Evolutionary conservation across 2,113 vertebrate genomes (phyloP), one percentile per base, ranked within the genome.

Genomic region (Conger conger): DNA sequence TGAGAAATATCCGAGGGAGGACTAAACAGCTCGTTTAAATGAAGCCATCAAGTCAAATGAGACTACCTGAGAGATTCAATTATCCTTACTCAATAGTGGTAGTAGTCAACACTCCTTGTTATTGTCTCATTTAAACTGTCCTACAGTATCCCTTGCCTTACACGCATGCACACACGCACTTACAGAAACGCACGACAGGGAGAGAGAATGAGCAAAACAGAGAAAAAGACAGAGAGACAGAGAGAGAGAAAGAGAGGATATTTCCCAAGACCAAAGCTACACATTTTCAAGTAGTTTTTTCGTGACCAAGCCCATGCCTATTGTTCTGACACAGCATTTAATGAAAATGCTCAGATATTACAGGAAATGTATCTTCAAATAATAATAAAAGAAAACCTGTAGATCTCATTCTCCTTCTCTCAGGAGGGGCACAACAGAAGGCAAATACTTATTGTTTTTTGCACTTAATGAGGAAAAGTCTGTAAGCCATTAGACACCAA

Each of bases 381-480:
- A 20, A 37, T 53, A 78, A 84, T 63, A 83, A 33, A 73, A 76
- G 33, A 8, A 54, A 83, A 83, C 42, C 30, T 35, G 73, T 36
- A 57, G 33, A 11, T 57, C 57, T 63, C 77, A 68, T 42, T 60
- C 57, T 63, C 77, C 42, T 42, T 60, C 53, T 80, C 83, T 84
- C 77, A 17, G 23, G 76, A 80, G 83, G 54, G 27, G 36, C 77
- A 84, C 40, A 40, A 63, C 50, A 35, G 20, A 77, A 42, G 78
- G 45, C 79, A 4, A 33, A 42, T 53, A 57, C 57, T 60, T 80
- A 84, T 57, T 60, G n/a, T 79, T 45, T 33, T n/a, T 42, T 80
- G 36, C 53, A 40, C 36, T 68, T 86, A 86, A 86, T 82, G 81
- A 82, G 81, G n/a, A 53, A 53, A 82, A 82, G 85, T 86, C 85